A percentile compares a stretch with the other conserved stretches of the same genome.
Conservation (phyloP, 2,888 invertebrate species). For the Drymonia ruficornis region DNA sequence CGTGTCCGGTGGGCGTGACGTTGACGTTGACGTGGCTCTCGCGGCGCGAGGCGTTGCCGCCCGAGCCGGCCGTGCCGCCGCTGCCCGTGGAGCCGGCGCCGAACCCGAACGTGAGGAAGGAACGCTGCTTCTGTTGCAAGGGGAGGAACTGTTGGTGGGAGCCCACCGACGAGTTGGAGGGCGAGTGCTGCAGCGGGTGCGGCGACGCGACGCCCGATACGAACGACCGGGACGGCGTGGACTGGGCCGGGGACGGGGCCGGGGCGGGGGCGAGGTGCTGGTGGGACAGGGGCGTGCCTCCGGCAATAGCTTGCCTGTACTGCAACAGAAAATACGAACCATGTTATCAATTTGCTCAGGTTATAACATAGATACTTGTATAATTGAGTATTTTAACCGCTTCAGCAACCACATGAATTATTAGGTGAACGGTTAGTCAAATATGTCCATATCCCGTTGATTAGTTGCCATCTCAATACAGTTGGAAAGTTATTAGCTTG, state of each 20-base stretch:
- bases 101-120: constrained; percentile 99
- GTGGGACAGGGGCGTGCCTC: constrained; percentile 78
- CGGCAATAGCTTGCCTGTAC: constrained; percentile 94
- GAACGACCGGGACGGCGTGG: constrained; percentile 88
- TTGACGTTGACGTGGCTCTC: constrained; percentile 99
- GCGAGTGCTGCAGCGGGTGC: constrained; percentile 72
- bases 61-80: constrained; percentile 91
- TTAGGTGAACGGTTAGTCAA: constrained; percentile 67
- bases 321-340: constrained; percentile 70
- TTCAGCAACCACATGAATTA: constrained; percentile 40
- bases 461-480: constrained; percentile 75
- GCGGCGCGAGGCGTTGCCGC: constrained; percentile 91
- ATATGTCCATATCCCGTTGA: constrained; percentile 74
- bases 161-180: constrained; percentile 78
- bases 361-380: constrained; percentile 4
- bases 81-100: constrained; percentile 89
- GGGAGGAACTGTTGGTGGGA: constrained; percentile 84
- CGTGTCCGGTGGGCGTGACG: constrained; percentile 97
- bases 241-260: constrained; percentile 83
- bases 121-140: constrained; percentile 98
- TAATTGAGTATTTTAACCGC: constrained; percentile 20
- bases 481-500: constrained; percentile 78
- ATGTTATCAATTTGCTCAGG: constrained; percentile 7
- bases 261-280: constrained; percentile 71
- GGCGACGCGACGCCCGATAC: constrained; percentile 66